These are phyloP conservation scores for Emys orbicularis DNA, from an alignment of 2,797 vertebrate species.

Conservation along the genomic window DNA sequence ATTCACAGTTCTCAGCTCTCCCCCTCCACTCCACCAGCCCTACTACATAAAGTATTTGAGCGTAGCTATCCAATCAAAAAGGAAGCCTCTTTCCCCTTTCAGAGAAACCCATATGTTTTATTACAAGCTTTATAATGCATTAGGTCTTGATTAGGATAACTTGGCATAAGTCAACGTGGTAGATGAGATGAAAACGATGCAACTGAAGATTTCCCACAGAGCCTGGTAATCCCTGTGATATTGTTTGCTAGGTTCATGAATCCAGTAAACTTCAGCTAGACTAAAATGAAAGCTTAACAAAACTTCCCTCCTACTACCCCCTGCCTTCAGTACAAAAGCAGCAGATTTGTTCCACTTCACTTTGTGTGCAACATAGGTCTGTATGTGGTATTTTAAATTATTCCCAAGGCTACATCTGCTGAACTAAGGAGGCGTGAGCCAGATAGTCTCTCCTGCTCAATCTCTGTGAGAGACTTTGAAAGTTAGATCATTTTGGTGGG, in stretches of 20 bases:
- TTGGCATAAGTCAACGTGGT: constrained; percentile 61
- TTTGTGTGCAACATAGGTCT: constrained; percentile 77
- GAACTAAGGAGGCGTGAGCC: constrained; percentile 77
- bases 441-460: constrained; percentile 71
- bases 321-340: constrained; percentile 71
- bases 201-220: constrained; percentile 63
- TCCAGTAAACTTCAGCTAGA: constrained; percentile 46
- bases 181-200: constrained; percentile 64
- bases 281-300: constrained; percentile 57
- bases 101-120: not conserved
- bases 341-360: constrained; percentile 67
- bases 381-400: constrained; percentile 81
- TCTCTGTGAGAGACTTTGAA: constrained; percentile 73
- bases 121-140: not conserved
- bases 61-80: constrained; percentile 21
- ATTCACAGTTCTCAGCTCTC: constrained; percentile 42
- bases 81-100: not conserved
- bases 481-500: constrained; percentile 68
- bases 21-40: constrained; percentile 50
- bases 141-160: constrained; percentile 45
- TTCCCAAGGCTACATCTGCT: constrained; percentile 78
- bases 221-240: constrained; percentile 58
- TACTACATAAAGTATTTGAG: constrained; percentile 50
- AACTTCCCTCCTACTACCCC: constrained; percentile 60
- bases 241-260: constrained; percentile 51